A percentile compares a stretch with the other conserved stretches of the same genome.
phyloP scores from a whole-genome alignment of 2,113 vertebrate species.

The Erythrocercus mccallii region DNA sequence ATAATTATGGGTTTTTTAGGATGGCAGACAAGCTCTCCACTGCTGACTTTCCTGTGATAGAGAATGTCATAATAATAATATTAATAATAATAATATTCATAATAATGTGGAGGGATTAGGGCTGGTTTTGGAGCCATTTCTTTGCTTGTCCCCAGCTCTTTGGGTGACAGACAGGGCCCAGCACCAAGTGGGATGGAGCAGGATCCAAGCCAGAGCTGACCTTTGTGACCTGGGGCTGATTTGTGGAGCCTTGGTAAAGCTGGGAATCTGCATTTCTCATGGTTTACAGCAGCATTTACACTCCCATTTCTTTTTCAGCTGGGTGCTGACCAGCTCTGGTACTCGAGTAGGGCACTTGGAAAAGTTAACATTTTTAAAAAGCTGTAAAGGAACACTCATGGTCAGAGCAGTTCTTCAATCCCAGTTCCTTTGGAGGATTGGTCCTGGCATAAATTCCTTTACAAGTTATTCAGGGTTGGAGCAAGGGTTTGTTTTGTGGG shows the following conservation, averaged over 20 bases:
- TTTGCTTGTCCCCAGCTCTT: background rate
- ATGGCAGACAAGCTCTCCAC: background rate
- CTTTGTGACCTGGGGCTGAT: background rate
- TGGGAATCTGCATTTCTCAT: background rate
- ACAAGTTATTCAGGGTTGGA: background rate
- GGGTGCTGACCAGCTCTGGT: background rate
- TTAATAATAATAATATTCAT: too few species aligned
- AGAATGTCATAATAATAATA: too few species aligned
- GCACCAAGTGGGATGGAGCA: background rate
- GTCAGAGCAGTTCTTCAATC: background rate
- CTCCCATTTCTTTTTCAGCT: background rate
- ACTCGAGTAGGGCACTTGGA: accelerated
- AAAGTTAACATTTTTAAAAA: background rate
- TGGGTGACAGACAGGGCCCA: background rate
- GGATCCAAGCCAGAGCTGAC: background rate
- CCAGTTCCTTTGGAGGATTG: background rate
- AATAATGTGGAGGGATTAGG: background rate
- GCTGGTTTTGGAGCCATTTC: background rate
- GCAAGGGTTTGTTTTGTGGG: background rate
- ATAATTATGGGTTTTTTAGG: background rate
- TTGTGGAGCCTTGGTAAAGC: background rate
- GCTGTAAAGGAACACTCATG: accelerated
- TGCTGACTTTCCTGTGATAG: background rate
- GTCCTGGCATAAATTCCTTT: background rate
- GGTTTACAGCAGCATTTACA: background rate